These are phyloP conservation scores for Enchytraeus crypticus DNA, from an alignment of 2,888 invertebrate species.

Conservation along the genomic window DNA sequence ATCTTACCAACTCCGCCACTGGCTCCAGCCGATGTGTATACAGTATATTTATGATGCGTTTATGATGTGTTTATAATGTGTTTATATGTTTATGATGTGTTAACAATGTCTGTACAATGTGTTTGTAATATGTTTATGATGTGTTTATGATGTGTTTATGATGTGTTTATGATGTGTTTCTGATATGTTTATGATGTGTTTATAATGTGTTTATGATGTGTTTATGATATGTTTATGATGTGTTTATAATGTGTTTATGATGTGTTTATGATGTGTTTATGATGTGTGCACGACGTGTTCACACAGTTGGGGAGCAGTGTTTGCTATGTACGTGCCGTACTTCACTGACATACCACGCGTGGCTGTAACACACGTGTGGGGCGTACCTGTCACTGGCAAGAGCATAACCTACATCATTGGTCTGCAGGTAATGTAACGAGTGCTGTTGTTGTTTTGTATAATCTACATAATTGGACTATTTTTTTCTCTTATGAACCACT, in stretches of 20 bases:
- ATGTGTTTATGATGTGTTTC: not conserved
- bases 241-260: not conserved
- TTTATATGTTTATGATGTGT: no score
- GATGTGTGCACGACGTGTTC: not conserved
- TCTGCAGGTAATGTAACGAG: conserved; percentile 47
- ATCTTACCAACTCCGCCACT: no score
- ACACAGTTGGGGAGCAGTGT: conserved; percentile 40
- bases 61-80: no score
- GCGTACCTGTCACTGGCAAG: conserved; percentile 54
- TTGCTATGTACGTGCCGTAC: conserved; percentile 53
- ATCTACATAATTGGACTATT: no score
- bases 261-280: not conserved
- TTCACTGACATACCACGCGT: conserved; percentile 53
- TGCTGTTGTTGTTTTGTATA: not conserved
- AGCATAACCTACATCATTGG: conserved; percentile 53
- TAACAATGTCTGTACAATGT: no score
- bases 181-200: not conserved
- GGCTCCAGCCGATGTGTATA: no score
- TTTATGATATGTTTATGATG: not conserved
- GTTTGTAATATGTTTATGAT: not conserved
- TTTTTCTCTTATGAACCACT: no score
- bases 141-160: not conserved
- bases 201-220: not conserved
- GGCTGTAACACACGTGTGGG: conserved; percentile 49
- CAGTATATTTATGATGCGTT: no score